Percentiles rank a stretch among this genome's conserved stretches.
Evolutionary conservation across 2,797 vertebrate species (phyloP).

Genomic region (Rhincodon typus): DNA sequence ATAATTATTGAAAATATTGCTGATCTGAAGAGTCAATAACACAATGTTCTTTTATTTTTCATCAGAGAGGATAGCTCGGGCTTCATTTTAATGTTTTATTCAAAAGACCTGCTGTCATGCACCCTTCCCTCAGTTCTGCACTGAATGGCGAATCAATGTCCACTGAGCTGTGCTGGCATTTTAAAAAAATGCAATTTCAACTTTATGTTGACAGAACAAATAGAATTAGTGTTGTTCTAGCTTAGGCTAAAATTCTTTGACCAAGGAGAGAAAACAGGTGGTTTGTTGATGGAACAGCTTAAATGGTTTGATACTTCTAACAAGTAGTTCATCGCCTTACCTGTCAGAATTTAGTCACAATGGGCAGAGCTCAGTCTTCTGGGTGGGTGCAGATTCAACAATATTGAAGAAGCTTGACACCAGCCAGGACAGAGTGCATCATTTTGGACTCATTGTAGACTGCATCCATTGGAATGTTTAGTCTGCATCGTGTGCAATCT

Average conservation of each 20-base stretch:
- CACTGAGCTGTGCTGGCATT: neutral
- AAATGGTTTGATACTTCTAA: neutral
- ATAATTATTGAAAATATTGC: neutral
- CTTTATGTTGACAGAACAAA: neutral
- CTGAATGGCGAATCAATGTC: neutral
- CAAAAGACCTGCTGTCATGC: neutral
- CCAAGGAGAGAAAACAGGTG: neutral
- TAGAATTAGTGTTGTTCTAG: constrained; percentile 1
- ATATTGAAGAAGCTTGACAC: neutral
- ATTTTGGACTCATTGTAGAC: neutral
- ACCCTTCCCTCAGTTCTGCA: neutral
- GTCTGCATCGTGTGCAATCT: neutral
- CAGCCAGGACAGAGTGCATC: neutral
- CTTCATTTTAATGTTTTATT: neutral
- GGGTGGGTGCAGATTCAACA: neutral
- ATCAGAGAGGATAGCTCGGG: neutral
- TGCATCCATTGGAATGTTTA: neutral
- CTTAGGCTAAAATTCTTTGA: neutral
- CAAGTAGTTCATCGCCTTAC: neutral
- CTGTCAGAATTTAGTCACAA: neutral
- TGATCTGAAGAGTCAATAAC: neutral
- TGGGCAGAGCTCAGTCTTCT: neutral
- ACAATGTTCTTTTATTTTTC: neutral
- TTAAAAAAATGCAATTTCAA: neutral
- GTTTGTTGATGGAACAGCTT: neutral